A percentile compares a stretch with the other conserved stretches of the same genome.
Conservation (phyloP, 2,113 vertebrate species). For the Coregonus clupeaformis region DNA sequence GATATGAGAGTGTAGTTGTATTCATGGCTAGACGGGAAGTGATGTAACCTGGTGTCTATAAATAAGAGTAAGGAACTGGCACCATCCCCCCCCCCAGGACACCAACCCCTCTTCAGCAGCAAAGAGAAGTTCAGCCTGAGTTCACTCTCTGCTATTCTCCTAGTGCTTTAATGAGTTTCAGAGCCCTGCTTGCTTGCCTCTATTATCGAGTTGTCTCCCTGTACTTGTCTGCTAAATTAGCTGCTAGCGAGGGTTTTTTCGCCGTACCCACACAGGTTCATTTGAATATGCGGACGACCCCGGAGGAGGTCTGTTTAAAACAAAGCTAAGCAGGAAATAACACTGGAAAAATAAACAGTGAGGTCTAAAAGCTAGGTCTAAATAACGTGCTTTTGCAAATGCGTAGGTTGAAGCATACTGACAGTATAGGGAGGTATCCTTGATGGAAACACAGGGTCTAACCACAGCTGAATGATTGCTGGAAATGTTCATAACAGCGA, state of each 20-base stretch:
- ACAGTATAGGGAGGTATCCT: slow-evolving; percentile 24
- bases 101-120: slow-evolving; percentile 25
- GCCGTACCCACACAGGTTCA: slow-evolving; percentile 27
- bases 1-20: slow-evolving; percentile 21
- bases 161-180: slow-evolving; percentile 58
- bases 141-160: slow-evolving; percentile 46
- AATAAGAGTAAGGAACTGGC: slow-evolving; percentile 43
- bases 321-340: slow-evolving; percentile 21
- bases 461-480: slow-evolving; percentile 20
- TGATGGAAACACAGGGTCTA: slow-evolving; percentile 5
- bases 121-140: slow-evolving; percentile 45
- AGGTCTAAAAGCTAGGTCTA: not conserved
- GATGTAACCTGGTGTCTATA: slow-evolving; percentile 45
- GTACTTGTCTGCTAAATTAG: slow-evolving; percentile 52
- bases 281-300: slow-evolving; percentile 40
- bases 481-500: slow-evolving; percentile 49
- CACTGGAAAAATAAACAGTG: not conserved
- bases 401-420: slow-evolving; percentile 12
- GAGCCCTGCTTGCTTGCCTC: slow-evolving; percentile 40
- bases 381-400: slow-evolving; percentile 6
- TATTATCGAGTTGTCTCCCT: slow-evolving; percentile 43
- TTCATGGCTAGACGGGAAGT: slow-evolving; percentile 22
- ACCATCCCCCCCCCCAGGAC: slow-evolving; percentile 15
- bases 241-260: slow-evolving; percentile 30
- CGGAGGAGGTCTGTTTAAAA: slow-evolving; percentile 50